Conservation (phyloP, 1,140 invertebrate species). For the Microvelia longipes region DNA sequence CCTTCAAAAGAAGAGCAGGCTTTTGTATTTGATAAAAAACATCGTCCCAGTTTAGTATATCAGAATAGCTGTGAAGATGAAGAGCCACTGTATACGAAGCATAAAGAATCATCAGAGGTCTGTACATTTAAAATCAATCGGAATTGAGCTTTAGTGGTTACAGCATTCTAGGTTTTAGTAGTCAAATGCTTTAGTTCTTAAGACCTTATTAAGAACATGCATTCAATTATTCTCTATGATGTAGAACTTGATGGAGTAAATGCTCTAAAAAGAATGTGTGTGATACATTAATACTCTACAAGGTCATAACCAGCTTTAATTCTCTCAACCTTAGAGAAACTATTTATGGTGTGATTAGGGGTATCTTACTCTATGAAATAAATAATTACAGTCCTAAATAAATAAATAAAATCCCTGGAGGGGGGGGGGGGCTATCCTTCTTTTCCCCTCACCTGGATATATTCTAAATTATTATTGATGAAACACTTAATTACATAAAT, state of each 20-base stretch:
- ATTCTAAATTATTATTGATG: too few species aligned
- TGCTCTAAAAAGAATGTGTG: neutral
- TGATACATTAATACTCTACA: neutral
- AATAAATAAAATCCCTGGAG: too few species aligned
- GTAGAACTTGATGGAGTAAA: slow-evolving; percentile 13
- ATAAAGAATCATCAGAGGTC: slow-evolving; percentile 10
- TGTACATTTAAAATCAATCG: slow-evolving; percentile 1
- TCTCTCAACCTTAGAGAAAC: too few species aligned
- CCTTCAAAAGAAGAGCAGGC: slow-evolving; percentile 51
- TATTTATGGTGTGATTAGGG: too few species aligned
- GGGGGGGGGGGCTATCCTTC: too few species aligned
- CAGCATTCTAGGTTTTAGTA: slow-evolving; percentile 1
- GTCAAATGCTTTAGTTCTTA: neutral
- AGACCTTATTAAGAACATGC: neutral
- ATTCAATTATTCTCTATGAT: neutral
- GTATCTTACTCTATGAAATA: too few species aligned
- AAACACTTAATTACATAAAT: too few species aligned
- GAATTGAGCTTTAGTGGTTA: slow-evolving; percentile 3
- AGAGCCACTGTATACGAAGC: slow-evolving; percentile 60
- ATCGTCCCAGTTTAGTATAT: slow-evolving; percentile 43
- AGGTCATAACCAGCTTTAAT: neutral
- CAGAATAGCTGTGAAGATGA: slow-evolving; percentile 61
- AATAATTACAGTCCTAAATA: too few species aligned
- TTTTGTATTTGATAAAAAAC: slow-evolving; percentile 70
- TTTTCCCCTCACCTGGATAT: too few species aligned